Conservation (phyloP, 2,888 invertebrate species). For the Sepioteuthis lessoniana region DNA sequence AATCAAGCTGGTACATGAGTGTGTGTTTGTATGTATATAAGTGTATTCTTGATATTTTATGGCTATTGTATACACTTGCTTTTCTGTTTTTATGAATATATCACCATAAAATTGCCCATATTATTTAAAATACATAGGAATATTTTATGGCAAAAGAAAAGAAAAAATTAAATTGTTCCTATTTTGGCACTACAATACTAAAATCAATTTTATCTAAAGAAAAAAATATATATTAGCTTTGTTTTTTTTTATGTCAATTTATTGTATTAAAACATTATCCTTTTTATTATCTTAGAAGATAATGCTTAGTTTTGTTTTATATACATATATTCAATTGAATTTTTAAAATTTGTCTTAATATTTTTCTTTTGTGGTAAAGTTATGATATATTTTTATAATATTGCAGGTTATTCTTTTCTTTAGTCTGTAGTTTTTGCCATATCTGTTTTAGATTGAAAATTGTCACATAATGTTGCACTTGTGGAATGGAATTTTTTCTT, state of each 20-base stretch:
- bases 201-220: background rate
- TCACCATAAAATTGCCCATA: background rate
- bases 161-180: background rate
- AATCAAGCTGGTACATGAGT: background rate
- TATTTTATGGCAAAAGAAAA: background rate
- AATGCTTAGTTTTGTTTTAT: background rate
- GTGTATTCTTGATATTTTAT: background rate
- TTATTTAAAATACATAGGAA: background rate
- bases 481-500: background rate
- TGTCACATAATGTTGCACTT: background rate
- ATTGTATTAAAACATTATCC: background rate
- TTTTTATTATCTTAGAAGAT: background rate
- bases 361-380: slow-evolving; percentile 13
- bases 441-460: background rate
- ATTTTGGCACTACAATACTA: background rate
- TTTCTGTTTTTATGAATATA: background rate
- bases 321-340: background rate
- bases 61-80: background rate
- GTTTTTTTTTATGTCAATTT: background rate
- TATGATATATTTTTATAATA: background rate
- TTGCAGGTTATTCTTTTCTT: background rate
- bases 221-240: background rate
- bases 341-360: background rate
- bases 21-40: no score
- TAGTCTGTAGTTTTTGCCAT: background rate